A percentile compares a stretch with the other conserved stretches of the same genome.
Conservation (phyloP, 2,888 invertebrate genomes). For the Caenorhabditis imperialis region DNA sequence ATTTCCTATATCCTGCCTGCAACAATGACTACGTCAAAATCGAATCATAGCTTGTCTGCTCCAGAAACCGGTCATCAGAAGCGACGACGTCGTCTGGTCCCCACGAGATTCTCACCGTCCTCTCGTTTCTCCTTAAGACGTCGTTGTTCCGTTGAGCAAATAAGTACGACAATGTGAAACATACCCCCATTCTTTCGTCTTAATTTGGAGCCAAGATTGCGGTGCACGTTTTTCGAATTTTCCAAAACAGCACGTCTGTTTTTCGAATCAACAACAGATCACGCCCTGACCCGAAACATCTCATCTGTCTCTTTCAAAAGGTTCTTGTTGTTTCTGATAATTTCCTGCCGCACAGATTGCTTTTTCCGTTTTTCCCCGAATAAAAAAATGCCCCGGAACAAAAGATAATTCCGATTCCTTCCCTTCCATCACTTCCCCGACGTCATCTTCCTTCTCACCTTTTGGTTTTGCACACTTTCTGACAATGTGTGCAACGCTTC, state of each 20-base stretch:
- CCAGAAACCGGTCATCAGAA: conserved; percentile 3
- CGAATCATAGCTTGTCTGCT: conserved; percentile 27
- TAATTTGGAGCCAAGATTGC: conserved; percentile 15
- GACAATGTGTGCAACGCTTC: no score
- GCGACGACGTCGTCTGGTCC: not conserved
- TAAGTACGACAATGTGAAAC: conserved; percentile 42
- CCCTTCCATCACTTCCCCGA: no score
- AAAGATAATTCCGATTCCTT: conserved; percentile 8
- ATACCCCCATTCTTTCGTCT: conserved; percentile 19
- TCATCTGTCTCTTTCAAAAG: conserved; percentile 6
- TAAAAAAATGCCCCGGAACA: conserved; percentile 31
- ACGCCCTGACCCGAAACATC: conserved; percentile 6
- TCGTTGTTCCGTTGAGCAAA: conserved; percentile 23
- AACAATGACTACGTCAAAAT: conserved; percentile 36
- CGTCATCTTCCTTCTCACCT: no score
- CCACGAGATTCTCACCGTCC: conserved; percentile 44
- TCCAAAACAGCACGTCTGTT: conserved; percentile 7
- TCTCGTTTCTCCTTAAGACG: conserved; percentile 35
- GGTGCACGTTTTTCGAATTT: no score
- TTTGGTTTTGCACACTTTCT: no score
- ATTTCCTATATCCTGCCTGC: conserved; percentile 14
- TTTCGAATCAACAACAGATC: conserved; percentile 21
- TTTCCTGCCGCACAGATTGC: conserved; percentile 24
- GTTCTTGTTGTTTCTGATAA: conserved; percentile 21
- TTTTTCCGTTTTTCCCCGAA: conserved; percentile 4